phyloP scores from a whole-genome alignment of 2,113 vertebrate genomes.

The Leucopsar rothschildi region DNA sequence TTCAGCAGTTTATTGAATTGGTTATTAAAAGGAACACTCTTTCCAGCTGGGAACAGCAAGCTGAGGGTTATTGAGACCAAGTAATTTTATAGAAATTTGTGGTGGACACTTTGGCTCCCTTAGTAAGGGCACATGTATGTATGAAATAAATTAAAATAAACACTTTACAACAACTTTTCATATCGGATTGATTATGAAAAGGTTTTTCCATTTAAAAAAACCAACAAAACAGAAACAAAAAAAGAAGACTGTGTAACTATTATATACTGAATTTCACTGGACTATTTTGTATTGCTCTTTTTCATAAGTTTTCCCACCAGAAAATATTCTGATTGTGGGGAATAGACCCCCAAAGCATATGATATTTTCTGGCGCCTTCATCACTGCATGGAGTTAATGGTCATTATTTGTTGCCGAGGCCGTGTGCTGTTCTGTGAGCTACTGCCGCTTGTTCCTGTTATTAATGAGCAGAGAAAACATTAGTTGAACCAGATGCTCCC shows the following conservation, averaged over 20 bases:
- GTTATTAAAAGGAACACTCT: slow-evolving; percentile 58
- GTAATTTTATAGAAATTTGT: slow-evolving; percentile 37
- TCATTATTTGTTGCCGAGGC: slow-evolving; percentile 37
- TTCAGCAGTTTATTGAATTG: slow-evolving; percentile 69
- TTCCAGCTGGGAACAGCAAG: background rate
- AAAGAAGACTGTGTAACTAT: background rate
- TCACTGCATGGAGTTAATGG: background rate
- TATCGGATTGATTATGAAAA: background rate
- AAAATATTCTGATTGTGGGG: background rate
- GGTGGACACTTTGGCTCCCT: background rate
- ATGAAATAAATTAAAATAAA: slow-evolving; percentile 41
- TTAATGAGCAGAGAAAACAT: slow-evolving; percentile 16
- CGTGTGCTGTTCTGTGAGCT: background rate
- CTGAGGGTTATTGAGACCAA: slow-evolving; percentile 35
- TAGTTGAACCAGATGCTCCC: slow-evolving; percentile 4
- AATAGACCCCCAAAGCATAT: background rate
- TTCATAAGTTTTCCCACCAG: background rate
- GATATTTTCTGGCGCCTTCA: slow-evolving; percentile 40
- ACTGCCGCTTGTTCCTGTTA: slow-evolving; percentile 42
- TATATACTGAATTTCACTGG: background rate
- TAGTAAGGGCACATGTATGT: background rate
- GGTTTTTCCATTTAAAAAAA: background rate
- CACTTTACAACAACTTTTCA: background rate
- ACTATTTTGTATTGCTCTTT: background rate
- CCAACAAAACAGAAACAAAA: rapidly evolving